Percentiles rank a stretch among this genome's conserved stretches.
Conservation (phyloP, 2,797 vertebrate genomes). For the Ctenopoma kingsleyae region DNA sequence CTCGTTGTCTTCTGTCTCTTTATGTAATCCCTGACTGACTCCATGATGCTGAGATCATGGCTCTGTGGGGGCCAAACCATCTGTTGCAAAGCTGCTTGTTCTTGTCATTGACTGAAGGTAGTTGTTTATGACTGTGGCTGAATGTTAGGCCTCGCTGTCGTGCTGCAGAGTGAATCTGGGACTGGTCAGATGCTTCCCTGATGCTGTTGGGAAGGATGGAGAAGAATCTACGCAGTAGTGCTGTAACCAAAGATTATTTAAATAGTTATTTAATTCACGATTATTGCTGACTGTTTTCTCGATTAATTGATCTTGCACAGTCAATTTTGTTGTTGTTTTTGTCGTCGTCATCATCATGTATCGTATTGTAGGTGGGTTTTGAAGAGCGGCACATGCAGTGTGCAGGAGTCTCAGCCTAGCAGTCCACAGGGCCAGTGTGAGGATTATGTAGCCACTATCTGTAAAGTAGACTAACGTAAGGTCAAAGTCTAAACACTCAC, state of each 20-base stretch:
- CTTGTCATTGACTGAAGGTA: neutral
- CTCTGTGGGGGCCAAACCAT: slow-evolving; percentile 3
- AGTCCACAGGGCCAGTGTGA: neutral
- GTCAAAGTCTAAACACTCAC: slow-evolving; percentile 17
- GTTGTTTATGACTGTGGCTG: neutral
- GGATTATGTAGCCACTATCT: slow-evolving; percentile 7
- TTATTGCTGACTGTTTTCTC: neutral
- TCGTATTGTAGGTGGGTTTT: neutral
- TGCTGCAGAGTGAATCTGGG: neutral
- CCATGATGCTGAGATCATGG: neutral
- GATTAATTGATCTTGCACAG: neutral
- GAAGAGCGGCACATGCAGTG: neutral
- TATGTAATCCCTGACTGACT: slow-evolving; percentile 5
- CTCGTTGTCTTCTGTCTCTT: slow-evolving; percentile 1
- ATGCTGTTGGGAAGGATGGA: neutral
- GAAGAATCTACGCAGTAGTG: no score
- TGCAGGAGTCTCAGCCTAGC: neutral
- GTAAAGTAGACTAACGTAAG: slow-evolving; percentile 8
- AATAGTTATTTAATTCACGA: neutral
- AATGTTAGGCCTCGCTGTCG: neutral
- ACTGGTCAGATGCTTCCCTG: neutral
- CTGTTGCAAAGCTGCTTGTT: neutral
- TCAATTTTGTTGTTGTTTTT: neutral
- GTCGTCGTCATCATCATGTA: no score
- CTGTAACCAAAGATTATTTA: neutral